Base-by-base conservation (phyloP, 2,797 vertebrate species). In the Leucoraja ocellata region DNA sequence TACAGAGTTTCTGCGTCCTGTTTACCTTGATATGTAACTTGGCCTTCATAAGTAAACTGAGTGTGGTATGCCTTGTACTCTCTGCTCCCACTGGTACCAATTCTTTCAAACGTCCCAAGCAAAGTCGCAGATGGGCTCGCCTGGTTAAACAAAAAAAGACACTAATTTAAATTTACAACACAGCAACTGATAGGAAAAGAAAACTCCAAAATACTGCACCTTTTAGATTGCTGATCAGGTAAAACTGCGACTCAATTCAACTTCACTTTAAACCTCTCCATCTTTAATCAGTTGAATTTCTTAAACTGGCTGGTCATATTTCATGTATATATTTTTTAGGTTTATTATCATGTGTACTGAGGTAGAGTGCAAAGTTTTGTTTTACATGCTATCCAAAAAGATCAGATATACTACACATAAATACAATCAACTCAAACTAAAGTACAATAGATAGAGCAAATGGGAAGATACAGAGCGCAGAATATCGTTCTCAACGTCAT, bases 11-110 rank as follows among this genome's bases (percentile, higher is more conserved):
- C 28, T 36, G n/a, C 86, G 6, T 2, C 9, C 1, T 4, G 93
- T 96, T 93, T 93, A 98, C 98, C 98, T 98, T 98, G 95, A 99
- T 99, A 96, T 98, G 98, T 95, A 97, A 96, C 96, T 97, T 98
- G 94, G 98, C 98, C 96, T 96, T 98, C 95, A 97, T 98, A 94
- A 99, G 97, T 94, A 99, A 96, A 96, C 98, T 98, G 94, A 99
- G 96, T 0, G 98, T 99, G 94, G 98, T 99, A 95, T 98, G 98
- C 93, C 97, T 96, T 95, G 96, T 97, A 71, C 97, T 96, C 74
- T 98, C 98, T 4, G 97, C 97, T 94, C 98, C 98, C 83, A 98
- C 95, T 0, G 98, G 98, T 93, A 99, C 98, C 6, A 98, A 95
- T 28, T 97, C 98, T 95, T 99, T 99, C 95, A 99, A 96, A 95